These are phyloP conservation scores for Artemisiospiza belli DNA, from an alignment of 2,113 vertebrate genomes.

Conservation along the genomic window DNA sequence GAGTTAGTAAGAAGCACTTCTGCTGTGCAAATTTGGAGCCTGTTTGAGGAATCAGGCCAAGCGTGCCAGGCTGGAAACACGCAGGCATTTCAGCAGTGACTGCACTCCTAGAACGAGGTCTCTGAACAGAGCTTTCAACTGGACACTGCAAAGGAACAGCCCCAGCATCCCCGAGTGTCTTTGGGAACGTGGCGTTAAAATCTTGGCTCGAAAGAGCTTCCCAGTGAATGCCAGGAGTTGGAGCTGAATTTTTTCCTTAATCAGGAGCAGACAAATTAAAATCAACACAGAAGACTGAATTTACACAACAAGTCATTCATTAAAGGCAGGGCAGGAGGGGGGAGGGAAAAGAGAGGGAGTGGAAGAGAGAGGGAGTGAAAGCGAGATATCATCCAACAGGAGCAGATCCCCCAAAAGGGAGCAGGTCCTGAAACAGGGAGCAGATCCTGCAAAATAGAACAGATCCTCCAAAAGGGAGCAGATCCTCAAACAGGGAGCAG, in stretches of 20 bases:
- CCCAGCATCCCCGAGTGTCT: neutral
- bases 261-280: conserved; percentile 37
- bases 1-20: neutral
- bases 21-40: neutral
- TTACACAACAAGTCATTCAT: conserved; percentile 52
- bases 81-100: neutral
- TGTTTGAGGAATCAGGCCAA: neutral
- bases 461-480: too few relatives aligned
- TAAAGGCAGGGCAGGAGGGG: neutral
- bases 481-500: neutral
- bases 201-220: neutral
- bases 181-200: neutral
- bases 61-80: neutral
- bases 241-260: neutral
- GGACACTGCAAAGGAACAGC: neutral
- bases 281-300: conserved; percentile 55
- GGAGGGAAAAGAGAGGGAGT: neutral
- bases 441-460: neutral
- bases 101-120: neutral
- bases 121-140: neutral
- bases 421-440: too few relatives aligned
- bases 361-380: neutral
- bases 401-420: too few relatives aligned
- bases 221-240: neutral
- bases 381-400: too few relatives aligned